phyloP scores from a whole-genome alignment of 2,113 vertebrate genomes.

The Empidonax traillii region DNA sequence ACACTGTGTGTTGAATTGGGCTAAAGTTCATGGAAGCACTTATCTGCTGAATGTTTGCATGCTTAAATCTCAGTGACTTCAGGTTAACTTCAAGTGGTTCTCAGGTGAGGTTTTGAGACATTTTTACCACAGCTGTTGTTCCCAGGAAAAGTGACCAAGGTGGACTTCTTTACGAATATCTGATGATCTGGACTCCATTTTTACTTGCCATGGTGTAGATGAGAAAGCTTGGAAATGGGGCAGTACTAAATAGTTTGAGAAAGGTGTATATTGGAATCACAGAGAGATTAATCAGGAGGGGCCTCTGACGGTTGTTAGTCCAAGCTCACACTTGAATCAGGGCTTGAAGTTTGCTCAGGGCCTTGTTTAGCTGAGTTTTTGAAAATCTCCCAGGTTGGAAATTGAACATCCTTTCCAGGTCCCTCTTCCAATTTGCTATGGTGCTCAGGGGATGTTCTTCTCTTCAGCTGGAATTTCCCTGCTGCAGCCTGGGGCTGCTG shows the following conservation, averaged over 20 bases:
- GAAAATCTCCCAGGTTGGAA: background rate
- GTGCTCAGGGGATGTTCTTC: background rate
- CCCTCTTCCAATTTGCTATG: background rate
- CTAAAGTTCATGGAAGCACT: background rate
- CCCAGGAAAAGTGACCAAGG: background rate
- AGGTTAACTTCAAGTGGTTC: background rate
- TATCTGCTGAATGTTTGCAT: background rate
- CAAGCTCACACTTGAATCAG: background rate
- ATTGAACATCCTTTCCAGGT: background rate
- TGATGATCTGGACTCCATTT: background rate
- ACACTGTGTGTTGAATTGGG: background rate
- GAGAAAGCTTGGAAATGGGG: background rate
- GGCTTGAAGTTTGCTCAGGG: background rate
- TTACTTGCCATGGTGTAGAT: background rate
- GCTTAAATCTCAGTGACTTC: background rate
- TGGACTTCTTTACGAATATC: background rate
- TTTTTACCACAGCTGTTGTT: background rate
- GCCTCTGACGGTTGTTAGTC: background rate
- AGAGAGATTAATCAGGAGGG: background rate
- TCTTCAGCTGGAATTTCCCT: background rate
- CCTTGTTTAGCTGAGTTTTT: background rate
- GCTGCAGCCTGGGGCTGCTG: background rate
- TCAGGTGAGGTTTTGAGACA: background rate
- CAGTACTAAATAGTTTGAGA: background rate
- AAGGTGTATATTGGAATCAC: background rate